These are phyloP conservation scores for Triplophysa bombifrons DNA, from an alignment of 2,797 vertebrate genomes.

Conservation along the genomic window DNA sequence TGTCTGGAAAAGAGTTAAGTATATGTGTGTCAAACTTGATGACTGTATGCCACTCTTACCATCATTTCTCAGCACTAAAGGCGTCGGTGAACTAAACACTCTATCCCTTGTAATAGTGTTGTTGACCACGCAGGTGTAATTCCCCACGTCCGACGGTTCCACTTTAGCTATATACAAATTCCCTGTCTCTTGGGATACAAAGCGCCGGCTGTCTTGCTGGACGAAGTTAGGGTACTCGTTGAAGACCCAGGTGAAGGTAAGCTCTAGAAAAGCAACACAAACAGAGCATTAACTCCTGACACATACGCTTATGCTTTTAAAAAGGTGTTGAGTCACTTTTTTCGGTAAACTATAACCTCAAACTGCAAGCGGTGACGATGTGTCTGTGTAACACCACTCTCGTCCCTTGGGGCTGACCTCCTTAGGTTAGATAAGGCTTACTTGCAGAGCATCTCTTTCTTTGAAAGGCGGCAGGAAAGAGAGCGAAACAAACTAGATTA, in stretches of 20 bases:
- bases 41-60: conserved; percentile 72
- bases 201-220: conserved; percentile 89
- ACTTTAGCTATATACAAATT: conserved; percentile 95
- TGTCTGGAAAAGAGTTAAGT: too few species aligned
- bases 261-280: conserved; percentile 68
- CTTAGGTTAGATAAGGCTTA: conserved; percentile 27
- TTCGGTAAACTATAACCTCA: conserved; percentile 3
- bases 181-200: conserved; percentile 93
- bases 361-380: conserved; percentile 1
- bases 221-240: conserved; percentile 90
- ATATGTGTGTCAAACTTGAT: too few species aligned
- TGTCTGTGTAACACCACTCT: conserved; percentile 20
- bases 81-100: conserved; percentile 88
- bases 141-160: conserved; percentile 89
- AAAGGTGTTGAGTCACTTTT: conserved; percentile 31
- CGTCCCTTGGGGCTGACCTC: conserved; percentile 38
- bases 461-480: conserved; percentile 64
- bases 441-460: conserved; percentile 45
- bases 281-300: conserved; percentile 12
- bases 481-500: conserved; percentile 77
- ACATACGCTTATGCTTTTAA: conserved; percentile 28
- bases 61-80: conserved; percentile 88
- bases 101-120: conserved; percentile 79
- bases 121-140: conserved; percentile 92
- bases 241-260: conserved; percentile 93